Evolutionary conservation across 1,140 invertebrate species (phyloP), one percentile per base, ranked within the genome.

Genomic region (Homalodisca vitripennis): DNA sequence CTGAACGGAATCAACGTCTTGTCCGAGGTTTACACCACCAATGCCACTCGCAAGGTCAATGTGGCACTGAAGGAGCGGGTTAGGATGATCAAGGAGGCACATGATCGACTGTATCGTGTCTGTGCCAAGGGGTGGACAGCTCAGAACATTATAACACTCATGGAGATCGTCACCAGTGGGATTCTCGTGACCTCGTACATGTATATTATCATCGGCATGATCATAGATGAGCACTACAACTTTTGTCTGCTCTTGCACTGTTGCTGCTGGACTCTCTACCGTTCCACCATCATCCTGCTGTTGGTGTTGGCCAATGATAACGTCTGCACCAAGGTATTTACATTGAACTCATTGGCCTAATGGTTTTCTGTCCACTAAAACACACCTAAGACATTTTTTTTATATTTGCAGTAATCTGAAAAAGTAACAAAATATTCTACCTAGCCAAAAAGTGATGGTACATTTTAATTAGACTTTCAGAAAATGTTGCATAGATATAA

Each of bases 221-320:
- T 69, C 10, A 69, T 64, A 20, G 67, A 69, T 14, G 48, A 63
- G 34, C 32, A 30, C 10, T 62, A 62, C 55, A 20, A 69, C 26
- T 46, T 20, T 3, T 14, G 3, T 1, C 55, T 41, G 6, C 26
- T 69, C 14, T 17, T 64, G n/a, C 34, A 69, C 32, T 62, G 34
- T 30, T 34, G 30, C 22, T 41, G 20, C 67, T 69, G 67, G 67
- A 47, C 41, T 26, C 12, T 48, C 3, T 62, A 62, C 48, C 30
- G 57, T 17, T 27, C 60, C 20, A n/a, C 30, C 12, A 22, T 27
- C 3, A 26, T 69, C 17, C 20, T 53, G 1, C 14, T 69, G 1
- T 13, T 64, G 10, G 46, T 32, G 2, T 46, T 63, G 14, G 26
- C 67, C n/a, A 69, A 41, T 24, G 48, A 47, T 55, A 32, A 26